Conservation (phyloP, 1,140 invertebrate species). For the Pygmarrhopalites habei region DNA sequence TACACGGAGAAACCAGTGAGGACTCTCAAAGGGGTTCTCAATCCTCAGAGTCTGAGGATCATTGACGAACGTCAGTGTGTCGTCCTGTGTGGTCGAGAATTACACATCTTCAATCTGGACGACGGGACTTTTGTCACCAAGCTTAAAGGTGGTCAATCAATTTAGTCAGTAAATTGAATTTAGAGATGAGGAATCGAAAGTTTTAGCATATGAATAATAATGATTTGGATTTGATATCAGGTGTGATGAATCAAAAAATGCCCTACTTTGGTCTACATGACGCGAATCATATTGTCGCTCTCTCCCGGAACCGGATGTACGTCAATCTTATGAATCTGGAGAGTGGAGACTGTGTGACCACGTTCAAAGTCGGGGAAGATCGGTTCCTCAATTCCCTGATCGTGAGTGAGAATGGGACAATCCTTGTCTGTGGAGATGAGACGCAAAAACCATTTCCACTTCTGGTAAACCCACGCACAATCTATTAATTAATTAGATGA, state of each 20-base stretch:
- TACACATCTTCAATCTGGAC: conserved; percentile 69
- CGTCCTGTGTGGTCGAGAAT: conserved; percentile 69
- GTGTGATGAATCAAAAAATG: conserved; percentile 93
- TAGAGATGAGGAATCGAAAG: too few relatives aligned
- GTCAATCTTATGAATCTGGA: conserved; percentile 80
- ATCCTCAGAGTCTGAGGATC: conserved; percentile 60
- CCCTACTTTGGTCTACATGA: conserved; percentile 77
- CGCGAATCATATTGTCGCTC: conserved; percentile 64
- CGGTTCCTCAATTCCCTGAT: conserved; percentile 79
- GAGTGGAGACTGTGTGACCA: conserved; percentile 73
- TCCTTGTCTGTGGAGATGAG: conserved; percentile 82
- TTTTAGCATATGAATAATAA: too few relatives aligned
- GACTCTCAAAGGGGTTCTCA: conserved; percentile 59
- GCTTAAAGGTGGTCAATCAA: conserved; percentile 61
- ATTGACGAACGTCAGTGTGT: conserved; percentile 66
- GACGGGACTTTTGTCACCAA: conserved; percentile 62
- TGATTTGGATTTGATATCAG: too few relatives aligned
- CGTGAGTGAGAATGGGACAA: conserved; percentile 75
- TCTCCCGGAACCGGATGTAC: conserved; percentile 81
- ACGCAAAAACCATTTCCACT: conserved; percentile 83
- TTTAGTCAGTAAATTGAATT: too few relatives aligned
- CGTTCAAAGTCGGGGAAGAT: conserved; percentile 79
- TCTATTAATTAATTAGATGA: too few relatives aligned
- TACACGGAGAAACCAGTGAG: conserved; percentile 55
- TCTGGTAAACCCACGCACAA: too few relatives aligned